Evolutionary conservation across 2,797 vertebrate genomes (phyloP).

Genomic region (Gymnothorax javanicus): DNA sequence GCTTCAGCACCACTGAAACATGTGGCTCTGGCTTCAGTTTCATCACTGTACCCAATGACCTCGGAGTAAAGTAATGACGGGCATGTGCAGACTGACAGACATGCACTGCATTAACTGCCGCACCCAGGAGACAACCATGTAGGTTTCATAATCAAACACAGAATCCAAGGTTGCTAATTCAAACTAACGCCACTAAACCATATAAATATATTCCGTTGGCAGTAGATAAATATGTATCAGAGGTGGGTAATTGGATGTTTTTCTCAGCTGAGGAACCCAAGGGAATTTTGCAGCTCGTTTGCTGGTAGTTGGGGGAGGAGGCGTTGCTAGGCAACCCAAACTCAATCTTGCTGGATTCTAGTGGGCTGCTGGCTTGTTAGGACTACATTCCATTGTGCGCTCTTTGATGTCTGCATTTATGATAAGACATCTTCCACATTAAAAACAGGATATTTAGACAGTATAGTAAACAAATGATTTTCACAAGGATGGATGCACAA

Average conservation of each 20-base stretch:
- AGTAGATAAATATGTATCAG: not conserved
- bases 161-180: not conserved
- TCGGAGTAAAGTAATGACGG: not conserved
- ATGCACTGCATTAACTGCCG: not conserved
- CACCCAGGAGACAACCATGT: not conserved
- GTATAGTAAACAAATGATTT: too few relatives aligned
- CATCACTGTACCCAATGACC: not conserved
- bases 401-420: too few relatives aligned
- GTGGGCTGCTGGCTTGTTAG: not conserved
- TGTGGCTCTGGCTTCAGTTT: not conserved
- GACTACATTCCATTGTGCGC: too few relatives aligned
- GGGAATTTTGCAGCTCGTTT: not conserved
- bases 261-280: not conserved
- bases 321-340: not conserved
- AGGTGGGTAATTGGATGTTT: not conserved
- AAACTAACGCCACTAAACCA: not conserved
- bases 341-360: not conserved
- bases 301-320: not conserved
- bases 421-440: too few relatives aligned
- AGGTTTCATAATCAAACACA: not conserved
- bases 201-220: not conserved
- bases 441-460: too few relatives aligned
- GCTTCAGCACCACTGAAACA: not conserved
- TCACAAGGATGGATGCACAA: too few relatives aligned
- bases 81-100: not conserved